phyloP scores from a whole-genome alignment of 2,888 invertebrate genomes.

The Tricholauxania praeusta region DNA sequence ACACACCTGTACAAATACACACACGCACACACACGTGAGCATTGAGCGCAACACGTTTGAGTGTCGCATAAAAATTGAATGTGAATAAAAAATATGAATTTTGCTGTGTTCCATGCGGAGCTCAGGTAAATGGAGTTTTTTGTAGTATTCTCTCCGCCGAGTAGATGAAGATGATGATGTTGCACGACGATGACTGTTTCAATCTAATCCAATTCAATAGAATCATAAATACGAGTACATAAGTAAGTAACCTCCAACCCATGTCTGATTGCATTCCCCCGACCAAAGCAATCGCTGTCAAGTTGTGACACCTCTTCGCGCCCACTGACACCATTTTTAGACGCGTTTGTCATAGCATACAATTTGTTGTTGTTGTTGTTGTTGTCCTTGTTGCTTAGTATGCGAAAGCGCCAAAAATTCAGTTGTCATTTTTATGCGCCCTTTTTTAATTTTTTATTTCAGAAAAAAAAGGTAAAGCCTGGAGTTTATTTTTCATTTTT shows the following conservation, averaged over 20 bases:
- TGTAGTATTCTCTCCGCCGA: no score
- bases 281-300: no score
- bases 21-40: slow-evolving; percentile 23
- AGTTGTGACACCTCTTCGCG: slow-evolving; percentile 8
- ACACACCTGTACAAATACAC: slow-evolving; percentile 22
- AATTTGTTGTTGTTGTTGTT: not conserved
- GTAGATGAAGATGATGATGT: no score
- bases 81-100: slow-evolving; percentile 30
- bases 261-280: no score
- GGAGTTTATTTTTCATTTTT: no score
- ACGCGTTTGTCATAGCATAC: not conserved
- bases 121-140: no score
- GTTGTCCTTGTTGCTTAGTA: not conserved
- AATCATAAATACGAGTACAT: slow-evolving; percentile 1
- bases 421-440: slow-evolving; percentile 9
- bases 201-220: not conserved
- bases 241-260: no score
- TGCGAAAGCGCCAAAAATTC: slow-evolving; percentile 10
- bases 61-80: slow-evolving; percentile 26
- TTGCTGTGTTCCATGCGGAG: not conserved
- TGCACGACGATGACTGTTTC: no score
- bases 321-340: not conserved
- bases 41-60: slow-evolving; percentile 29
- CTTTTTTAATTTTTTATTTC: no score
- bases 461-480: no score